Evolutionary conservation across 2,888 invertebrate species (phyloP).

Genomic region (Phorcus lineatus): DNA sequence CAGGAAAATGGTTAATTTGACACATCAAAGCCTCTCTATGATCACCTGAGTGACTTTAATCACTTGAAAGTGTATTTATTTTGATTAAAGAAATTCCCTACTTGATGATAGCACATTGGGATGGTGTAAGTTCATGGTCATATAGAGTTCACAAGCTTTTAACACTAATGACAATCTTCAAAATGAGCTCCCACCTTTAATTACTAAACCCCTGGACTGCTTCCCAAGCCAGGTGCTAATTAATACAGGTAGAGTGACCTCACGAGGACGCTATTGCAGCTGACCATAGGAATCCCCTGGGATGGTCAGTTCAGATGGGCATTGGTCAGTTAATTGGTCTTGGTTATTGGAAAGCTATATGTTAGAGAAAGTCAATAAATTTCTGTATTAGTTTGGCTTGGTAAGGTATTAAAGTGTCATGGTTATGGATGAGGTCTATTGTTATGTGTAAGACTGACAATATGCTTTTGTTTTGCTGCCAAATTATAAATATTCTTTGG

Average conservation of each 20-base stretch:
- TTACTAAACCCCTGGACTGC: neutral
- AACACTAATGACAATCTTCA: neutral
- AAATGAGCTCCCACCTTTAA: neutral
- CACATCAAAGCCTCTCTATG: too few relatives aligned
- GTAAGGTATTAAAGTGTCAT: neutral
- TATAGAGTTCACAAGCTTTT: neutral
- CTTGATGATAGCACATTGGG: too few relatives aligned
- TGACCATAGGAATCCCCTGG: neutral
- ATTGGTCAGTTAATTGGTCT: neutral
- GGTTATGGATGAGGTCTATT: neutral
- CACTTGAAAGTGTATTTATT: too few relatives aligned
- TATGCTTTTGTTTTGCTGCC: neutral
- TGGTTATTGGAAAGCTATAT: too few relatives aligned
- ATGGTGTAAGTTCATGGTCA: too few relatives aligned
- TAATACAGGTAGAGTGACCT: slow-evolving; percentile 7
- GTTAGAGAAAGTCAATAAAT: too few relatives aligned
- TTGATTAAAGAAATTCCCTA: too few relatives aligned
- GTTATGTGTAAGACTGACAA: neutral
- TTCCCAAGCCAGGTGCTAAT: neutral
- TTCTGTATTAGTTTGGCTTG: too few relatives aligned
- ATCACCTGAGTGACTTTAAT: too few relatives aligned
- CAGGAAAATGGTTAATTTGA: too few relatives aligned
- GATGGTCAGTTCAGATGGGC: neutral
- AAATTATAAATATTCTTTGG: neutral
- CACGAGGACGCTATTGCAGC: neutral